These are phyloP conservation scores for Scaptomyza hsui DNA, from an alignment of 1,140 invertebrate species.

Conservation along the genomic window DNA sequence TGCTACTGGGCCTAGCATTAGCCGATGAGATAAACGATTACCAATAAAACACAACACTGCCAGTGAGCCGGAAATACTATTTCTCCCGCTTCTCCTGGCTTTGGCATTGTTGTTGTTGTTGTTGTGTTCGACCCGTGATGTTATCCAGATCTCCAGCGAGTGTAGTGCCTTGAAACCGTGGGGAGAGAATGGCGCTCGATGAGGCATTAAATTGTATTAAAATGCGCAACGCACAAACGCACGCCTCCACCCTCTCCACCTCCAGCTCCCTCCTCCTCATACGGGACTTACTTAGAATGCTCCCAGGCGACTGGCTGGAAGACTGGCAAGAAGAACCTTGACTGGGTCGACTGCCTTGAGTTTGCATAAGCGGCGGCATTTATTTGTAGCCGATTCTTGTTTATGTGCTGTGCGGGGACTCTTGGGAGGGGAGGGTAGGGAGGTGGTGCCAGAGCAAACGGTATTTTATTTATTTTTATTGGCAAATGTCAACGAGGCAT, in stretches of 20 bases:
- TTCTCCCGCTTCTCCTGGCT: slow-evolving; percentile 18
- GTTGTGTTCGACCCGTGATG: slow-evolving; percentile 42
- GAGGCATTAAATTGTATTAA: slow-evolving; percentile 81
- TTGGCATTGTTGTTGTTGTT: slow-evolving; percentile 42
- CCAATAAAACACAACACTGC: slow-evolving; percentile 69
- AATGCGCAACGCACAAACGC: slow-evolving; percentile 74
- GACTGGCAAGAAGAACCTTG: slow-evolving; percentile 43
- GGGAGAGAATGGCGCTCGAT: slow-evolving; percentile 66
- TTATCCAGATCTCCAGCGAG: slow-evolving; percentile 53
- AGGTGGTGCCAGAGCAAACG: slow-evolving; percentile 63
- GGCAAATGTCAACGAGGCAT: slow-evolving; percentile 78
- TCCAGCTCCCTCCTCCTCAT: slow-evolving; percentile 22
- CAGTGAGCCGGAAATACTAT: slow-evolving; percentile 63
- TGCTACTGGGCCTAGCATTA: slow-evolving; percentile 45
- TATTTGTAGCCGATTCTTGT: slow-evolving; percentile 64
- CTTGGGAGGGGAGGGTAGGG: slow-evolving; percentile 25
- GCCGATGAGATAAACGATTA: slow-evolving; percentile 74
- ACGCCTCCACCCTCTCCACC: slow-evolving; percentile 15
- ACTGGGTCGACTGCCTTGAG: slow-evolving; percentile 38
- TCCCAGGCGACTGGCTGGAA: slow-evolving; percentile 59
- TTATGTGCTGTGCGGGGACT: slow-evolving; percentile 3
- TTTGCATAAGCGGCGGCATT: slow-evolving; percentile 69
- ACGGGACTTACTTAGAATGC: slow-evolving; percentile 43
- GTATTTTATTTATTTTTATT: slow-evolving; percentile 81
- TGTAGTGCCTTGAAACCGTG: not conserved